phyloP scores from a whole-genome alignment of 2,797 vertebrate species.

The Dallia pectoralis region DNA sequence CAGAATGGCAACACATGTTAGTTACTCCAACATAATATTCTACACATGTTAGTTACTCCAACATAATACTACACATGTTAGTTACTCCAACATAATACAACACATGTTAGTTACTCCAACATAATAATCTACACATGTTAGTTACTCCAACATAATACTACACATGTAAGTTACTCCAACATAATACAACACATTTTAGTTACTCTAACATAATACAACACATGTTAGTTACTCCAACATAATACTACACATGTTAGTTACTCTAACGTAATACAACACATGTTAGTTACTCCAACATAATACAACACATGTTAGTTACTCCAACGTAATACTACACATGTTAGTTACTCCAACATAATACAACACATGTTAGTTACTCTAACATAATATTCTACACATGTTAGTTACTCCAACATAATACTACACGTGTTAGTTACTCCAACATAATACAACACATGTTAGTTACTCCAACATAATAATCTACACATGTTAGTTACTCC shows the following conservation, averaged over 20 bases:
- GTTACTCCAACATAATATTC: too few species aligned
- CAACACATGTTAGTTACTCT: not conserved
- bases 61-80: not conserved
- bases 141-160: too few species aligned
- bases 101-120: conserved; percentile 1
- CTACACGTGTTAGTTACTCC: conserved; percentile 2
- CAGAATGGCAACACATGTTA: conserved; percentile 2
- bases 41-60: conserved; percentile 3
- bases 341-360: conserved; percentile 4
- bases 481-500: conserved; percentile 3
- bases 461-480: too few species aligned
- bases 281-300: conserved; percentile 5
- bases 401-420: conserved; percentile 4
- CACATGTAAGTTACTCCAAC: not conserved
- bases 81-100: conserved; percentile 8
- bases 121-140: not conserved
- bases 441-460: not conserved
- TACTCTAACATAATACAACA: conserved; percentile 7
- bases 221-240: conserved; percentile 2
- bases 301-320: conserved; percentile 1
- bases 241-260: not conserved
- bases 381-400: too few species aligned
- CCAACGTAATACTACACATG: too few species aligned
- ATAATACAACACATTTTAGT: not conserved
- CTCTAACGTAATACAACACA: conserved; percentile 2